A percentile compares a stretch with the other conserved stretches of the same genome.
These are phyloP conservation scores for Agrochola litura DNA, from an alignment of 2,888 invertebrate species.

Conservation along the genomic window DNA sequence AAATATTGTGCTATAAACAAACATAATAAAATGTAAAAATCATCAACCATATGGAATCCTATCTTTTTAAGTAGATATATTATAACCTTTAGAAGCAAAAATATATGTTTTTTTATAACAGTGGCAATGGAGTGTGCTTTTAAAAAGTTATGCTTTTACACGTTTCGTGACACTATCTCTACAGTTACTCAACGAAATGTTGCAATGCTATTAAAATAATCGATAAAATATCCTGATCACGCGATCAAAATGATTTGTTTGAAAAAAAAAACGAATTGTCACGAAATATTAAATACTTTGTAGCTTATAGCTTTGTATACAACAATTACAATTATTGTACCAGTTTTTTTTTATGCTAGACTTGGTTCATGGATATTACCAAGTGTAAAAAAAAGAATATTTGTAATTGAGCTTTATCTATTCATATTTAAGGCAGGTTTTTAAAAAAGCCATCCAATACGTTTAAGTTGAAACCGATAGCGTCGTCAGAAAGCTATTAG, in stretches of 20 bases:
- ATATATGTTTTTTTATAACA: conserved; percentile 1
- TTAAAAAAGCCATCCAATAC: conserved; percentile 6
- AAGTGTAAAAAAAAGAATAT: not conserved
- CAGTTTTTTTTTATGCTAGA: not conserved
- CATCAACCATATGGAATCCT: not conserved
- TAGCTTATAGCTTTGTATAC: conserved; percentile 2
- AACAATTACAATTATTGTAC: conserved; percentile 11
- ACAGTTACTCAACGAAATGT: conserved; percentile 62
- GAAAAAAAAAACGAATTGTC: conserved; percentile 35
- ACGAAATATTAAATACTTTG: conserved; percentile 24
- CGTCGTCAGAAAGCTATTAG: conserved; percentile 52
- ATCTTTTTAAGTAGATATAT: not conserved
- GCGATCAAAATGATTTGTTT: conserved; percentile 44
- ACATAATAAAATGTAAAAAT: conserved; percentile 16
- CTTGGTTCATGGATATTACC: conserved; percentile 10
- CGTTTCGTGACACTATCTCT: conserved; percentile 54
- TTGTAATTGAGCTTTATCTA: not conserved
- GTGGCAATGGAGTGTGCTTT: conserved; percentile 26
- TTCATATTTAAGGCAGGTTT: not conserved
- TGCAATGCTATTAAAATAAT: conserved; percentile 65
- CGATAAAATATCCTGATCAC: conserved; percentile 56
- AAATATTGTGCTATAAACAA: conserved; percentile 43
- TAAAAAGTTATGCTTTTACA: conserved; percentile 46
- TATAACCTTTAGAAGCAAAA: not conserved
- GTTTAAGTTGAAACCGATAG: conserved; percentile 26